Evolutionary conservation across 2,113 vertebrate species (phyloP), one percentile per base, ranked within the genome.

Genomic region (Corvus moneduloides): DNA sequence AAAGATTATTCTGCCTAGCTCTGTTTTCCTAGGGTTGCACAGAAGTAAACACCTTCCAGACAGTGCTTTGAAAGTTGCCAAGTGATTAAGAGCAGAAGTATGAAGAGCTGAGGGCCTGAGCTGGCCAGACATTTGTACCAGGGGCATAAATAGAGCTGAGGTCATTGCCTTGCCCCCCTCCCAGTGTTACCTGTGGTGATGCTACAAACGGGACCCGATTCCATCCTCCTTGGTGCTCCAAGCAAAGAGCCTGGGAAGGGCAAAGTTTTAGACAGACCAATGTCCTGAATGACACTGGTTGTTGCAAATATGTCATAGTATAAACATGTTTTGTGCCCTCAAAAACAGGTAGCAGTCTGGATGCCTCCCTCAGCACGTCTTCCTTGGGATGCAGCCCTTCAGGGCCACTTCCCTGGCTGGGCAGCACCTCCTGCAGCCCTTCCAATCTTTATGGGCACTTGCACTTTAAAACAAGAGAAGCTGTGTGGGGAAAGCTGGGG

Each of bases 11-110:
- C 59, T 93, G 67, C 82, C 63, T 76, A 59, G 82, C 26, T 93
- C 72, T 95, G 90, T 93, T 97, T 96, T 93, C 44, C 49, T 87
- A 84, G 73, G 64, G 90, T 87, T 96, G 76, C 64, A 81, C 73
- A 89, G 86, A 95, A 95, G 96, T 96, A 96, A 96, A 96, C 93
- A 95, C 88, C 92, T 94, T 92, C 83, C 93, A 96, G 96, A 96
- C 88, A 93, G 90, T 18, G 2, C 85, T 90, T 86, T 84, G 73
- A 5, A 92, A 84, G 69, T 11, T 90, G 90, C 93, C 96, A 96
- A 90, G 73, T 96, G 96, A 96, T 96, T 96, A 96, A 96, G 79
- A 81, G 92, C 49, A 94, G 72, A 96, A 88, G 10, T 93, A 95
- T 96, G 96, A 90, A 24, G 69, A 84, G 83, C 79, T 62, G 73